Percentiles rank a stretch among this genome's conserved stretches.
phyloP scores from a whole-genome alignment of 2,797 vertebrate species.

The Crossoptilon crossoptilon region DNA sequence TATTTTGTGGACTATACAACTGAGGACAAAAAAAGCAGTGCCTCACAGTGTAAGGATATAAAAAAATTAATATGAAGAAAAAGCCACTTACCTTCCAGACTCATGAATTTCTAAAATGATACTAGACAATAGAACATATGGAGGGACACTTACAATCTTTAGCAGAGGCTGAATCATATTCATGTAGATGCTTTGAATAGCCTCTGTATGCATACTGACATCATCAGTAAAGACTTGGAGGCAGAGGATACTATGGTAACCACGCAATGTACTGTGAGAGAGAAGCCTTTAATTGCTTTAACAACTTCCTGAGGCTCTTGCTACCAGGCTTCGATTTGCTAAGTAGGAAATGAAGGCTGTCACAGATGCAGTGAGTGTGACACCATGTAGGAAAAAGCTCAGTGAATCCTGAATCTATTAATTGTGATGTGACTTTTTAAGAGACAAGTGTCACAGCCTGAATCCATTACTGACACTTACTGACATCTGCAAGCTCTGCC shows the following conservation, averaged over 20 bases:
- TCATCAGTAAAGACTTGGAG: constrained; percentile 80
- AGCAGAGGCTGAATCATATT: constrained; percentile 76
- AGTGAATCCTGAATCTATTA: constrained; percentile 68
- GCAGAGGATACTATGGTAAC: constrained; percentile 87
- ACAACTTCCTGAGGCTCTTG: constrained; percentile 82
- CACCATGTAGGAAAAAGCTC: constrained; percentile 15
- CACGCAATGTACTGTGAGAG: constrained; percentile 76
- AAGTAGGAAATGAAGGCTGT: constrained; percentile 78
- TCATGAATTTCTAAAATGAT: constrained; percentile 46
- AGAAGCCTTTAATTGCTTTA: constrained; percentile 86
- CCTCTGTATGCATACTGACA: constrained; percentile 83
- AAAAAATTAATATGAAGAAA: constrained; percentile 26
- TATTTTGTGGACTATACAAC: constrained; percentile 9
- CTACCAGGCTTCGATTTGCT: constrained; percentile 78
- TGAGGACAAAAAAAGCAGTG: not conserved
- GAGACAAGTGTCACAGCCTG: constrained; percentile 45
- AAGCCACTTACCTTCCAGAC: constrained; percentile 72
- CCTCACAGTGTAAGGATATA: not conserved
- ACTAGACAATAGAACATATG: constrained; percentile 18
- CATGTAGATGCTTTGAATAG: constrained; percentile 77
- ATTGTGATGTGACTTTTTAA: constrained; percentile 67
- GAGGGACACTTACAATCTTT: constrained; percentile 52
- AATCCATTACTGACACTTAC: constrained; percentile 55
- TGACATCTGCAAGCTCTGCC: constrained; percentile 43
- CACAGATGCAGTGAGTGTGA: constrained; percentile 46